Percentiles rank a stretch among this genome's conserved stretches.
Evolutionary conservation across 1,140 invertebrate genomes (phyloP).

Genomic region (Paracyclopina nana): DNA sequence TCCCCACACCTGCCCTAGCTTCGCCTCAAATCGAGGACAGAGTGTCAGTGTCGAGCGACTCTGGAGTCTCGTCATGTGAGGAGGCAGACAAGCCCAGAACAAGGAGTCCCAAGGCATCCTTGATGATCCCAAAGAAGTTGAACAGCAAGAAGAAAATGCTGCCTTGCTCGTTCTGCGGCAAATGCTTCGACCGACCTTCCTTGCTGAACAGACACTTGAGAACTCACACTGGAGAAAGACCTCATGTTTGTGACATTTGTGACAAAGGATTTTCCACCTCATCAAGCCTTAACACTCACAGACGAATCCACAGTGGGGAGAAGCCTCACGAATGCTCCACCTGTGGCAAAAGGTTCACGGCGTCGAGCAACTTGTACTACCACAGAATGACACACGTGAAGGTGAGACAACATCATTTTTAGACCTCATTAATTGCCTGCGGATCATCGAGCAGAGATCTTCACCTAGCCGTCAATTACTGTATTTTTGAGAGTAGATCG

Average conservation of each 20-base stretch:
- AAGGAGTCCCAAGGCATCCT: too few species aligned
- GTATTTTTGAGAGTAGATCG: too few species aligned
- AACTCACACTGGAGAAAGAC: slow-evolving; percentile 31
- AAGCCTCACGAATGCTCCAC: slow-evolving; percentile 81
- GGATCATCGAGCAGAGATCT: too few species aligned
- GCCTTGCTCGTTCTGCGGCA: slow-evolving; percentile 60
- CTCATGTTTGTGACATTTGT: slow-evolving; percentile 37
- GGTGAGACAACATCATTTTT: slow-evolving; percentile 47
- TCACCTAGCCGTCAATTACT: too few species aligned
- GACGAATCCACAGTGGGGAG: slow-evolving; percentile 82
- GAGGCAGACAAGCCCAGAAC: too few species aligned
- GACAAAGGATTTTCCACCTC: slow-evolving; percentile 56
- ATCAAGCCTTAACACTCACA: slow-evolving; percentile 81
- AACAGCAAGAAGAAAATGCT: slow-evolving; percentile 36
- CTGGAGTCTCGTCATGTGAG: too few species aligned
- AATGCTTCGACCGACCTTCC: slow-evolving; percentile 67
- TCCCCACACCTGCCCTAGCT: too few species aligned
- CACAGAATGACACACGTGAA: slow-evolving; percentile 94
- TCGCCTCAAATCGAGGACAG: too few species aligned
- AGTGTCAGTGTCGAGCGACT: too few species aligned
- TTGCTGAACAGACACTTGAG: slow-evolving; percentile 33
- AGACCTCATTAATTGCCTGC: too few species aligned
- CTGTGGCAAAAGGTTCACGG: slow-evolving; percentile 83
- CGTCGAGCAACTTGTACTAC: slow-evolving; percentile 85
- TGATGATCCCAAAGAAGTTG: too few species aligned